Base-by-base conservation (phyloP, 2,797 vertebrate species). In the Nothura maculosa region DNA sequence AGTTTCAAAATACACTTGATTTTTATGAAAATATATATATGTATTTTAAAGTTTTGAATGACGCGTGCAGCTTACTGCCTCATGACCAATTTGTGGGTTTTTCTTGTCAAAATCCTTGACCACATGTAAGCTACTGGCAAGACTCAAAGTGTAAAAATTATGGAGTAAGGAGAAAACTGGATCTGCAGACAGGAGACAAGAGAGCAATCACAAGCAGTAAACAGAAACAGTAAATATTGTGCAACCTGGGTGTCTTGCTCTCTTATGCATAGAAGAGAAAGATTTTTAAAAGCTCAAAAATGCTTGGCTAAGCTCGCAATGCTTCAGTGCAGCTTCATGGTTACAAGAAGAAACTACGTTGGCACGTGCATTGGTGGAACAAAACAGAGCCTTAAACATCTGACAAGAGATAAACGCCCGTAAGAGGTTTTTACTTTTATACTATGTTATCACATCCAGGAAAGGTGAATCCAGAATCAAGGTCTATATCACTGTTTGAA, bases 1-100 rank as follows among this genome's bases (percentile, higher is more conserved):
- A 38, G 15, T 4, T 21, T 27, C 7, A 3, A 17, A 3, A 3
- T 12, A 3, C n/a, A n/a, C n/a, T n/a, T n/a, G n/a, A n/a, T n/a
- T n/a, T n/a, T n/a, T n/a, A n/a, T n/a, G n/a, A n/a, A n/a, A n/a
- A n/a, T n/a, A n/a, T n/a, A n/a, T n/a, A n/a, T n/a, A n/a, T n/a
- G n/a, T n/a, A n/a, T n/a, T 75, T 22, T 1, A n/a, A 34, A 12
- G 1, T 42, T n/a, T n/a, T 43, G 55, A 52, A 17, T 47, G n/a
- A 40, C 20, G 28, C 30, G 8, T 36, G 32, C n/a, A 76, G 50
- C 19, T 66, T 91, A 68, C 22, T 83, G 70, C 43, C 70, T 63
- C 48, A 19, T 2, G 17, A 11, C 25, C 54, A 67, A 60, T 34
- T n/a, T 68, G 25, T 7, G 32, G 38, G 47, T 10, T 78, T 13